Percentiles rank a stretch among this genome's conserved stretches.
Conservation (phyloP, 2,888 invertebrate species). For the Watsonalla cultraria region DNA sequence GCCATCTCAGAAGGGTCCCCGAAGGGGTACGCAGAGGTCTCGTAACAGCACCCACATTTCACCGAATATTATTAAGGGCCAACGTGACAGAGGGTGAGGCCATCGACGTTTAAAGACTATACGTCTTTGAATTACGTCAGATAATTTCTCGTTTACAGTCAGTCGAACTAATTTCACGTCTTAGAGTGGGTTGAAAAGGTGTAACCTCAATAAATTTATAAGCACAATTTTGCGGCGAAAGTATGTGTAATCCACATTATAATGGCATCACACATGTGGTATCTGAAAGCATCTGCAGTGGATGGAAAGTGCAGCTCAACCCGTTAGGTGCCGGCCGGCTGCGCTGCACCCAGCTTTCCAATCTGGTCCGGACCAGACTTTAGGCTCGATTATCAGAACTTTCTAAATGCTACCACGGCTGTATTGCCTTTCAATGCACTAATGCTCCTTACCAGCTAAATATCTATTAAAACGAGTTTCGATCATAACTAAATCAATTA, state of each 20-base stretch:
- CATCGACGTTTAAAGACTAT: too few species aligned
- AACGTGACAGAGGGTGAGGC: too few species aligned
- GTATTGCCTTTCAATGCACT: slow-evolving; percentile 4
- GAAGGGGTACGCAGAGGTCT: too few species aligned
- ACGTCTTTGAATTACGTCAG: too few species aligned
- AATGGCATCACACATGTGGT: slow-evolving; percentile 35
- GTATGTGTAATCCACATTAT: slow-evolving; percentile 6
- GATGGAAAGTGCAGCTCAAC: slow-evolving; percentile 59
- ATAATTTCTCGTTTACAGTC: too few species aligned
- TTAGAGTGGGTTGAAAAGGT: too few species aligned
- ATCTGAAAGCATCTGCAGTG: slow-evolving; percentile 59
- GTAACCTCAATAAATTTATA: neutral
- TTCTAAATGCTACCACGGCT: slow-evolving; percentile 38
- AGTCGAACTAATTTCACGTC: too few species aligned
- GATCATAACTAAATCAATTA: too few species aligned
- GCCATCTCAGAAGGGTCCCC: too few species aligned
- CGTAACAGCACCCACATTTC: too few species aligned
- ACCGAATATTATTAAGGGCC: too few species aligned
- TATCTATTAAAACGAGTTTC: too few species aligned
- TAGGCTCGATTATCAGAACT: slow-evolving; percentile 51
- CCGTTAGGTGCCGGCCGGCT: slow-evolving; percentile 36
- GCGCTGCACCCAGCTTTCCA: slow-evolving; percentile 69
- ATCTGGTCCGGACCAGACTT: slow-evolving; percentile 45
- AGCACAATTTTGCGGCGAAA: neutral
- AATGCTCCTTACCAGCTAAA: neutral